phyloP scores from a whole-genome alignment of 2,113 vertebrate genomes.

The Sinocyclocheilus maitianheensis region DNA sequence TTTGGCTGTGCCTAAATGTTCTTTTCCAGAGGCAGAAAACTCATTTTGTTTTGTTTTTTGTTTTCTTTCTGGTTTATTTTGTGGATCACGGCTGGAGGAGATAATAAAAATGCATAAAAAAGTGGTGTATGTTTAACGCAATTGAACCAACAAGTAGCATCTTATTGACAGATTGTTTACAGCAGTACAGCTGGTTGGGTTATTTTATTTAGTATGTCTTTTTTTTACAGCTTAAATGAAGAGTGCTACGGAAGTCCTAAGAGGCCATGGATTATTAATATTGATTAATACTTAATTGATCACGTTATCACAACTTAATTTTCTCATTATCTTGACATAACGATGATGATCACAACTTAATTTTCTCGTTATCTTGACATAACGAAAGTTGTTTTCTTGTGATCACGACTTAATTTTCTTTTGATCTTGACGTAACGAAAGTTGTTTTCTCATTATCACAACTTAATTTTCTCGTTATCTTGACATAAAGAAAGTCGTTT shows the following conservation, averaged over 20 bases:
- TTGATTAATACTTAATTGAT: too few species aligned
- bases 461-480: too few species aligned
- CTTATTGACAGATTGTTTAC: conserved; percentile 1
- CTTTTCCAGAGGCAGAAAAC: background rate
- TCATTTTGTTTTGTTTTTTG: background rate
- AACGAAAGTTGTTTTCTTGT: too few species aligned
- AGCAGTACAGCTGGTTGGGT: background rate
- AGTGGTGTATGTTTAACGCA: background rate
- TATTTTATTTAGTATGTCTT: background rate
- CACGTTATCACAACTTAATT: too few species aligned
- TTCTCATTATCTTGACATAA: too few species aligned
- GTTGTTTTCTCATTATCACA: too few species aligned
- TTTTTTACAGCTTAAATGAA: background rate
- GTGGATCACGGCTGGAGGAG: background rate
- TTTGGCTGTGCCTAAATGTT: conserved; percentile 12
- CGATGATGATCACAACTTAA: too few species aligned
- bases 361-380: too few species aligned
- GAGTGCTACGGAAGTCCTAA: background rate
- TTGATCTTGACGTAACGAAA: too few species aligned
- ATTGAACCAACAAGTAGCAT: background rate
- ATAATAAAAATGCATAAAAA: background rate
- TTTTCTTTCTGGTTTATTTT: background rate
- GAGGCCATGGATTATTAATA: too few species aligned
- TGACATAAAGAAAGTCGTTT: too few species aligned
- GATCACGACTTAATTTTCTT: too few species aligned